phyloP scores from a whole-genome alignment of 2,888 invertebrate genomes.

The Tipula unca region DNA sequence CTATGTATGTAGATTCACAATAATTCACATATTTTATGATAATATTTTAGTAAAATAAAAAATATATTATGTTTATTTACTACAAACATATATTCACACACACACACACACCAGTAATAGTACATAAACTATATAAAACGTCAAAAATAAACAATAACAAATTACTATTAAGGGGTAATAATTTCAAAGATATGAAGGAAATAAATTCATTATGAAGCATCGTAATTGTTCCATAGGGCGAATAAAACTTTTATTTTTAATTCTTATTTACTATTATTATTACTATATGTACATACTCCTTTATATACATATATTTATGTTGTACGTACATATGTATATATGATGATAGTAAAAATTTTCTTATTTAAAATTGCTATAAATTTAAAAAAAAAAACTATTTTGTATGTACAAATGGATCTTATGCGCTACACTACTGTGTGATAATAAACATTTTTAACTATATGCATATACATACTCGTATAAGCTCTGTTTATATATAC shows the following conservation, averaged over 20 bases:
- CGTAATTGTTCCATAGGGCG: slow-evolving; percentile 40
- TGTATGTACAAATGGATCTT: neutral
- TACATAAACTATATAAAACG: neutral
- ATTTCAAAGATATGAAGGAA: slow-evolving; percentile 30
- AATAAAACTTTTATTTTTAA: slow-evolving; percentile 26
- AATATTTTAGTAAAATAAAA: neutral
- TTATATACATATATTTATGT: neutral
- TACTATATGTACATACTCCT: neutral
- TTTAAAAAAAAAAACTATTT: neutral
- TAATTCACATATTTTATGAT: neutral
- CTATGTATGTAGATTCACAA: too few species aligned
- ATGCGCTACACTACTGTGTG: neutral
- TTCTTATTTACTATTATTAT: slow-evolving; percentile 14
- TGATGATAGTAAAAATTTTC: neutral
- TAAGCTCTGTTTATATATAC: neutral
- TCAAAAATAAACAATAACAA: slow-evolving; percentile 18
- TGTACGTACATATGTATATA: neutral
- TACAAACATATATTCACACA: neutral
- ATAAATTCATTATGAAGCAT: slow-evolving; percentile 42
- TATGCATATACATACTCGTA: neutral
- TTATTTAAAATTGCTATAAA: neutral
- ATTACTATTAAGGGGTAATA: slow-evolving; percentile 21
- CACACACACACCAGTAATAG: too few species aligned
- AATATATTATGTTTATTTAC: neutral
- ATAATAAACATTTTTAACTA: neutral